Evolutionary conservation across 2,888 invertebrate species (phyloP).

Genomic region (Himalopsyche kuldschensis): DNA sequence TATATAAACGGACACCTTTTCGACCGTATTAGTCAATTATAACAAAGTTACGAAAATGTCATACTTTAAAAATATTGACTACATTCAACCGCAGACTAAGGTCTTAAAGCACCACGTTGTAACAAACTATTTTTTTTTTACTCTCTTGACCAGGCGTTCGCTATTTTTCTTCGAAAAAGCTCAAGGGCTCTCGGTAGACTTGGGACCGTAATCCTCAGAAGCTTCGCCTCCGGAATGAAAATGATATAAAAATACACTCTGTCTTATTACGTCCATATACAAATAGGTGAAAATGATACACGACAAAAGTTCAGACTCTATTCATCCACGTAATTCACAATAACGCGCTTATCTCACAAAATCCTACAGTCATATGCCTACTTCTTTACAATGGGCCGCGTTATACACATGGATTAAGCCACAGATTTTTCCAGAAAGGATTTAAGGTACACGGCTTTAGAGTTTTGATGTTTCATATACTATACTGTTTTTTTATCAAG

Average conservation of each 20-base stretch:
- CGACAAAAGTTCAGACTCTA: too few species aligned
- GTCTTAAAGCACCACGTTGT: background rate
- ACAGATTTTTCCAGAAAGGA: too few species aligned
- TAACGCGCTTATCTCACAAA: too few species aligned
- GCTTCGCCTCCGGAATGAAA: background rate
- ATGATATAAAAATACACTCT: background rate
- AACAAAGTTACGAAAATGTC: background rate
- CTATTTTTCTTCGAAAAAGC: conserved; percentile 1
- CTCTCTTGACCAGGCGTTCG: background rate
- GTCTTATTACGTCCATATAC: background rate
- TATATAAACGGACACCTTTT: too few species aligned
- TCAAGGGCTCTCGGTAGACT: background rate
- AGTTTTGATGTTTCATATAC: too few species aligned
- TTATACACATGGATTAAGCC: too few species aligned
- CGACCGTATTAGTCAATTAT: too few species aligned
- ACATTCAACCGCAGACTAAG: background rate
- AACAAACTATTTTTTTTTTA: background rate
- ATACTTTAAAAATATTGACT: background rate
- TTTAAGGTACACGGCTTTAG: too few species aligned
- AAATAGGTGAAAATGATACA: background rate
- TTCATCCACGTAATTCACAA: too few species aligned
- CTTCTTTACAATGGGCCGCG: too few species aligned
- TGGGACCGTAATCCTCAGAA: background rate
- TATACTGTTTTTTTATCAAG: too few species aligned
- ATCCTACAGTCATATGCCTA: too few species aligned